A percentile compares a stretch with the other conserved stretches of the same genome.
Conservation (phyloP, 2,113 vertebrate species). For the Anarrhichthys ocellatus region DNA sequence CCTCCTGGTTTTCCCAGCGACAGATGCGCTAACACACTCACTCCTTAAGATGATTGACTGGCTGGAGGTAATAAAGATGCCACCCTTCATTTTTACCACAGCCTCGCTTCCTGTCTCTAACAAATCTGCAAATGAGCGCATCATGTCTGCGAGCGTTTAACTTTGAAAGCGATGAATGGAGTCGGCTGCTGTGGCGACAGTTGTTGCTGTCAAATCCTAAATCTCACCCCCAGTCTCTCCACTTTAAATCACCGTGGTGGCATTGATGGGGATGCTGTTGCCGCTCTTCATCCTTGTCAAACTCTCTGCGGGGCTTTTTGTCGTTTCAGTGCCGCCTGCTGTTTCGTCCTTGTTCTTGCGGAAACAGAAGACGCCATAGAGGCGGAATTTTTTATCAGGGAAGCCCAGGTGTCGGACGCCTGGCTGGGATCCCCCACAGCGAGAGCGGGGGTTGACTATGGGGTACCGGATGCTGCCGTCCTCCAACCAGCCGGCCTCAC, state of each 20-base stretch:
- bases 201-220: constrained; percentile 54
- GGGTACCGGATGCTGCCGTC: constrained; percentile 95
- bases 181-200: constrained; percentile 52
- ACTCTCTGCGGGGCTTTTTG: constrained; percentile 19
- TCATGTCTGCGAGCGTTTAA: constrained; percentile 59
- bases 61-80: constrained; percentile 63
- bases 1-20: constrained; percentile 27
- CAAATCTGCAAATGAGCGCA: constrained; percentile 55
- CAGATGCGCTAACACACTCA: constrained; percentile 53
- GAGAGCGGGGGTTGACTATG: constrained; percentile 92
- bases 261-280: constrained; percentile 51
- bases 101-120: constrained; percentile 41
- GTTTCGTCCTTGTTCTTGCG: constrained; percentile 67
- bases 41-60: constrained; percentile 65
- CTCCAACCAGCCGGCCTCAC: constrained; percentile 93
- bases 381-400: constrained; percentile 90
- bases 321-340: not conserved
- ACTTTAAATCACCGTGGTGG: constrained; percentile 58
- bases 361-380: constrained; percentile 95
- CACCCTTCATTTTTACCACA: constrained; percentile 52
- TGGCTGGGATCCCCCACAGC: constrained; percentile 90
- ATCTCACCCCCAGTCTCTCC: constrained; percentile 11
- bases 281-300: constrained; percentile 36
- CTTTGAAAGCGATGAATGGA: constrained; percentile 68
- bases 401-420: constrained; percentile 94